A percentile compares a stretch with the other conserved stretches of the same genome.
These are phyloP conservation scores for Hydrochoerus hydrochaeris DNA, from an alignment of 2,113 vertebrate genomes.

Conservation along the genomic window DNA sequence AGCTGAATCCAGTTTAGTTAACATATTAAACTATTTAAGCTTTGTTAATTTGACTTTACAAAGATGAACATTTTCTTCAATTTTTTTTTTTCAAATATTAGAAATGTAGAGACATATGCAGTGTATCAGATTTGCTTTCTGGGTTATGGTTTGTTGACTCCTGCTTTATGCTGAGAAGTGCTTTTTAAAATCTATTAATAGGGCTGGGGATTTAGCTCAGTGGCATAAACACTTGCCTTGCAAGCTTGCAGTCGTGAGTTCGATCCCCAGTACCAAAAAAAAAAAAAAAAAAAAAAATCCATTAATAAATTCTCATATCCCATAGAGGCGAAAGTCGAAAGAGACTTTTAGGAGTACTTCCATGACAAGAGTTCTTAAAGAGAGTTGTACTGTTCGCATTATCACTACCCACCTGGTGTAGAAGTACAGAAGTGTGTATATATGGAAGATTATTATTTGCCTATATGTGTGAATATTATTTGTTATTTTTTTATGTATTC, in stretches of 20 bases:
- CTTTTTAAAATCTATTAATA: not conserved
- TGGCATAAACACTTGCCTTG: too few species aligned
- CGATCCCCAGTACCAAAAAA: too few species aligned
- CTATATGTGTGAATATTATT: not conserved
- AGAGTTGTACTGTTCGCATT: not conserved
- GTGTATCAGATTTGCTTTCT: not conserved
- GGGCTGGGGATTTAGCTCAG: too few species aligned
- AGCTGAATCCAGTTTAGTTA: conserved; percentile 26
- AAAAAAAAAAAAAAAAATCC: too few species aligned
- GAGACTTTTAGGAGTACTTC: conserved; percentile 12
- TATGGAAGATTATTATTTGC: not conserved
- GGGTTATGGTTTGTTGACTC: not conserved
- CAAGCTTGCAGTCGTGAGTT: too few species aligned
- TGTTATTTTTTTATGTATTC: conserved; percentile 35
- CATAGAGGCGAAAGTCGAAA: not conserved
- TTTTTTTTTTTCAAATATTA: not conserved
- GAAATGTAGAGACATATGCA: conserved; percentile 25
- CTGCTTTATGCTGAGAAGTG: conserved; percentile 41
- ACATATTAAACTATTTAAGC: conserved; percentile 30
- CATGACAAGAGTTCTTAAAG: not conserved
- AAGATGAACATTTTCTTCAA: conserved; percentile 38
- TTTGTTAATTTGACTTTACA: conserved; percentile 32
- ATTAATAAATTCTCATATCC: not conserved
- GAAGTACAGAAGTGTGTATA: not conserved
- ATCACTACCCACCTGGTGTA: not conserved